Evolutionary conservation across 2,113 vertebrate genomes (phyloP).

Genomic region (Seriola quinqueradiata): DNA sequence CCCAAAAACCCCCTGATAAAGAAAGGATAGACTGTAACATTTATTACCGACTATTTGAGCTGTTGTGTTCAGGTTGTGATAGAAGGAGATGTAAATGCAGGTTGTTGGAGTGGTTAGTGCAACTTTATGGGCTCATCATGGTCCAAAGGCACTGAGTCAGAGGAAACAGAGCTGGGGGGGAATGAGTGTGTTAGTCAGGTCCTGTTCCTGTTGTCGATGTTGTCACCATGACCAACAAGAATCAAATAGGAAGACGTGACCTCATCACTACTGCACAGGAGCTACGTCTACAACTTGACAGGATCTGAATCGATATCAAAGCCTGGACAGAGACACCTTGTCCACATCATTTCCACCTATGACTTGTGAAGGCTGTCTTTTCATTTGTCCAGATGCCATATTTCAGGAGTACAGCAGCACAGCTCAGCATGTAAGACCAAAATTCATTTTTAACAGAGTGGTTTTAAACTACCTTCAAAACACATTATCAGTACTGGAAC

Average conservation of each 20-base stretch:
- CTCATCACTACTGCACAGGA: conserved; percentile 21
- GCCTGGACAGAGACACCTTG: neutral
- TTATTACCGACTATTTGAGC: conserved; percentile 31
- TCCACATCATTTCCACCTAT: neutral
- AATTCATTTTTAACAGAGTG: neutral
- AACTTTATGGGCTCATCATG: conserved; percentile 2
- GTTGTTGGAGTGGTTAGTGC: neutral
- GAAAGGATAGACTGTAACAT: conserved; percentile 17
- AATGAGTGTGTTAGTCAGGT: conserved; percentile 73
- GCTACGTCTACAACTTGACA: conserved; percentile 1
- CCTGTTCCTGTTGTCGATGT: conserved; percentile 74
- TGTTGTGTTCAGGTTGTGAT: conserved; percentile 25
- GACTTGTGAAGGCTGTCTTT: neutral
- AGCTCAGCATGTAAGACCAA: neutral
- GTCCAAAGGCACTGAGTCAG: conserved; percentile 68
- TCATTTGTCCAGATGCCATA: neutral
- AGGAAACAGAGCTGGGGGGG: conserved; percentile 76
- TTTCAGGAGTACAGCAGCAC: neutral
- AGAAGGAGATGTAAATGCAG: neutral
- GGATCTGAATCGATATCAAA: conserved; percentile 21
- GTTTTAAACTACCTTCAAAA: neutral
- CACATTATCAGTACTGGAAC: neutral
- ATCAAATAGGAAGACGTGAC: conserved; percentile 49
- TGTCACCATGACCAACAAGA: conserved; percentile 60
- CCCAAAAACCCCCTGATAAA: conserved; percentile 51